Evolutionary conservation across 2,797 vertebrate genomes (phyloP).

Genomic region (Pseudotriccus pelzelni): DNA sequence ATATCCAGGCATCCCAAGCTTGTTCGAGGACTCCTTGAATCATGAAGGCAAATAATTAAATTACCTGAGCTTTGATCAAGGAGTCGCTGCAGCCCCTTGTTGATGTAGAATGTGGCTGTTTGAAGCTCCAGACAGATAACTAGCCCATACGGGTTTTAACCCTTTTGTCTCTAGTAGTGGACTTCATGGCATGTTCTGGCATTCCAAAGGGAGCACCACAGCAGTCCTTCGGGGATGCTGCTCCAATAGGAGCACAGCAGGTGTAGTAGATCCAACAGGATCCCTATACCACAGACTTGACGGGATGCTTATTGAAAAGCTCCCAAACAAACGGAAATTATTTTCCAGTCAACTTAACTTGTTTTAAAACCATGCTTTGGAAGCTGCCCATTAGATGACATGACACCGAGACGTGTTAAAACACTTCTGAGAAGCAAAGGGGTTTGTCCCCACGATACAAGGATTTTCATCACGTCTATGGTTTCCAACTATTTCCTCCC

Average conservation of each 20-base stretch:
- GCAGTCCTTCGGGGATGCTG: neutral
- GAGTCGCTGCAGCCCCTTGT: neutral
- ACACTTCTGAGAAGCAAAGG: neutral
- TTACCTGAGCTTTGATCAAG: slow-evolving; percentile 67
- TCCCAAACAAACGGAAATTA: neutral
- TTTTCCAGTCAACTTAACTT: neutral
- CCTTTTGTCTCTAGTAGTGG: neutral
- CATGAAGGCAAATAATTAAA: slow-evolving; percentile 66
- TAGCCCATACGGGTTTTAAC: slow-evolving; percentile 16
- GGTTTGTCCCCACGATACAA: neutral
- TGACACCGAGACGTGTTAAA: neutral
- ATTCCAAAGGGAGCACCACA: neutral
- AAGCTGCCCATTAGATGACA: neutral
- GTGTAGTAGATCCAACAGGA: neutral
- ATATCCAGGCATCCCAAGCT: slow-evolving; percentile 29
- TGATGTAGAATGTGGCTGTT: slow-evolving; percentile 28
- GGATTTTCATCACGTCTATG: neutral
- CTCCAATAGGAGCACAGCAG: neutral
- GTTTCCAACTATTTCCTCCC: neutral
- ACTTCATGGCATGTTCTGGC: neutral
- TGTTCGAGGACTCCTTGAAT: slow-evolving; percentile 48
- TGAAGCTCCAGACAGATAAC: slow-evolving; percentile 15
- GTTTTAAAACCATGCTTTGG: neutral
- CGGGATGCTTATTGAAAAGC: neutral
- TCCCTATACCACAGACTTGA: neutral